Evolutionary conservation across 2,113 vertebrate species (phyloP).

Genomic region (Osmerus mordax): DNA sequence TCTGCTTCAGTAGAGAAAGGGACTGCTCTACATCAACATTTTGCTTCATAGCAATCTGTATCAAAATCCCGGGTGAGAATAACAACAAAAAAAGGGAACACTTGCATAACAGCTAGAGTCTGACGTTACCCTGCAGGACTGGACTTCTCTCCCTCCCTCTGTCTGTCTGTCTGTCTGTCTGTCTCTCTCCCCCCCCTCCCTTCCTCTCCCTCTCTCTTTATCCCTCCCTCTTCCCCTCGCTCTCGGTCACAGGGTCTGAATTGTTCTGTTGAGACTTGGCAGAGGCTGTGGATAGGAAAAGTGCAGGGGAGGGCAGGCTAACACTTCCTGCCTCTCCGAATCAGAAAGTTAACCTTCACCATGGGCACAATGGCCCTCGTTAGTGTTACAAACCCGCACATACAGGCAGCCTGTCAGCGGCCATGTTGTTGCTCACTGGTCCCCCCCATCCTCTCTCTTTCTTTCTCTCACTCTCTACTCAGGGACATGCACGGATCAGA

Average conservation of each 20-base stretch:
- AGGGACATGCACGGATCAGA: conserved; percentile 9
- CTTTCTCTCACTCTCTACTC: conserved; percentile 29
- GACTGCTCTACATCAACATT: conserved; percentile 41
- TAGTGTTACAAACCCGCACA: conserved; percentile 52
- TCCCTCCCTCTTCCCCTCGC: conserved; percentile 4
- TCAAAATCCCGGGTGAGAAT: conserved; percentile 48
- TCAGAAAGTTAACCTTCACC: conserved; percentile 66
- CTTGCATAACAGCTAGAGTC: conserved; percentile 62
- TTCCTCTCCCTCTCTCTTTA: not conserved
- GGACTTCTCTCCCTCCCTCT: conserved; percentile 28
- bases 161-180: not conserved
- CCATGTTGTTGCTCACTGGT: conserved; percentile 52
- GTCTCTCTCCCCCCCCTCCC: not conserved
- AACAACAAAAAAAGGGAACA: conserved; percentile 51
- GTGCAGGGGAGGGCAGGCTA: conserved; percentile 60
- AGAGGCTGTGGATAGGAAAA: conserved; percentile 65
- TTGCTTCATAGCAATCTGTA: conserved; percentile 47
- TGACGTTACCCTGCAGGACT: conserved; percentile 58
- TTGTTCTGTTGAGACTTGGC: conserved; percentile 57
- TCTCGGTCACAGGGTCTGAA: conserved; percentile 56
- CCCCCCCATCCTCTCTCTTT: conserved; percentile 24
- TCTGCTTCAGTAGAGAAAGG: conserved; percentile 37
- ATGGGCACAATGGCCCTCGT: conserved; percentile 62
- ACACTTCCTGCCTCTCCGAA: conserved; percentile 67
- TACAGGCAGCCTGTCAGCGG: conserved; percentile 55